These are phyloP conservation scores for Narcine bancroftii DNA, from an alignment of 2,113 vertebrate species.

Conservation along the genomic window DNA sequence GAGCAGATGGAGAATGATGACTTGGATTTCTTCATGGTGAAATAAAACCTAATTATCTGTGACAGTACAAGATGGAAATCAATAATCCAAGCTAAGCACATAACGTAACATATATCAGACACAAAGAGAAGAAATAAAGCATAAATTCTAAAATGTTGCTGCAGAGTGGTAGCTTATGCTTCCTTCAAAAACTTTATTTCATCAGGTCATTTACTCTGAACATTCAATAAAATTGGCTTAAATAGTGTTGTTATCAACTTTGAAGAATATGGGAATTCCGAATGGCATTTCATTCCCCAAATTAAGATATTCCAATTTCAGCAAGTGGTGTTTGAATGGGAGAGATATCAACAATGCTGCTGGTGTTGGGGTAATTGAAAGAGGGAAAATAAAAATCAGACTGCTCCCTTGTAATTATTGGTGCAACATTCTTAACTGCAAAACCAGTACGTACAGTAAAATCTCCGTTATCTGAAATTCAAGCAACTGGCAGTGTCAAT, in stretches of 20 bases:
- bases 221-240: not conserved
- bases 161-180: not conserved
- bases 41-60: conserved; percentile 29
- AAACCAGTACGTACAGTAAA: no score
- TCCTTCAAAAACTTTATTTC: not conserved
- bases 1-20: conserved; percentile 26
- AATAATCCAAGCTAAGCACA: not conserved
- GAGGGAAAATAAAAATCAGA: not conserved
- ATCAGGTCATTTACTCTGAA: not conserved
- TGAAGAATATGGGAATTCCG: no score
- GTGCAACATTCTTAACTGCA: not conserved
- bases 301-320: not conserved
- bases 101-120: not conserved
- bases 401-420: not conserved
- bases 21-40: not conserved
- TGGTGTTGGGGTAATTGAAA: not conserved
- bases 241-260: not conserved
- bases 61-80: not conserved
- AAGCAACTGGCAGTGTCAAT: no score
- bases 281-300: not conserved
- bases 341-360: not conserved
- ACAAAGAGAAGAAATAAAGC: conserved; percentile 18
- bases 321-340: not conserved
- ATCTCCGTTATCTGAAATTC: no score
- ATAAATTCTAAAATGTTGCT: not conserved